Conservation (phyloP, 1,140 invertebrate species). For the Zeugodacus cucurbitae region DNA sequence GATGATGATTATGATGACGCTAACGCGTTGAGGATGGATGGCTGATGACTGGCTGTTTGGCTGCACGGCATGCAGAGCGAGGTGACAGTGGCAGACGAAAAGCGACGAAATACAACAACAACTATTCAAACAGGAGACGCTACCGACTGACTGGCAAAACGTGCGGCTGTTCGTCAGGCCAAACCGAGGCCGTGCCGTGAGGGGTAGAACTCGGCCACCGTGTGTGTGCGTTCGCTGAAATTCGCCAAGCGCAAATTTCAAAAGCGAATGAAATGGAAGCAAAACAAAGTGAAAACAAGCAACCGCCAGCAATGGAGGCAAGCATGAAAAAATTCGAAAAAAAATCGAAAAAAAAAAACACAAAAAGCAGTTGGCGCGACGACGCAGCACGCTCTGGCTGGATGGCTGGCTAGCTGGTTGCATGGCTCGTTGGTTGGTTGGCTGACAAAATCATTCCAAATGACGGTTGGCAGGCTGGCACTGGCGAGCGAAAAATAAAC, state of each 20-base stretch:
- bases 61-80: neutral
- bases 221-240: conserved; percentile 13
- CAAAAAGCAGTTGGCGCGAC: neutral
- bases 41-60: neutral
- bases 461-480: conserved; percentile 18
- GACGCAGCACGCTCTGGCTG: conserved; percentile 2
- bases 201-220: conserved; percentile 13
- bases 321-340: neutral
- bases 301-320: conserved; percentile 12
- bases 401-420: neutral
- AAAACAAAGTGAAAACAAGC: conserved; percentile 31
- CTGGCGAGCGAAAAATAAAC: conserved; percentile 14
- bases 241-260: conserved; percentile 38
- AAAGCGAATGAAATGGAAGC: conserved; percentile 39
- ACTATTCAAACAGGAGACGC: conserved; percentile 8
- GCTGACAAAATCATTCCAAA: conserved; percentile 35
- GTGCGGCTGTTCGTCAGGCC: neutral
- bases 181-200: neutral
- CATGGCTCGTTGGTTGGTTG: conserved; percentile 20
- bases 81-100: neutral
- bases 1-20: conserved; percentile 28
- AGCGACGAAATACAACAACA: neutral
- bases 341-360: too few species aligned
- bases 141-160: neutral
- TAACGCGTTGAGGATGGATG: neutral